These are phyloP conservation scores for Phocoena phocoena DNA, from an alignment of 2,113 vertebrate species.

Conservation along the genomic window DNA sequence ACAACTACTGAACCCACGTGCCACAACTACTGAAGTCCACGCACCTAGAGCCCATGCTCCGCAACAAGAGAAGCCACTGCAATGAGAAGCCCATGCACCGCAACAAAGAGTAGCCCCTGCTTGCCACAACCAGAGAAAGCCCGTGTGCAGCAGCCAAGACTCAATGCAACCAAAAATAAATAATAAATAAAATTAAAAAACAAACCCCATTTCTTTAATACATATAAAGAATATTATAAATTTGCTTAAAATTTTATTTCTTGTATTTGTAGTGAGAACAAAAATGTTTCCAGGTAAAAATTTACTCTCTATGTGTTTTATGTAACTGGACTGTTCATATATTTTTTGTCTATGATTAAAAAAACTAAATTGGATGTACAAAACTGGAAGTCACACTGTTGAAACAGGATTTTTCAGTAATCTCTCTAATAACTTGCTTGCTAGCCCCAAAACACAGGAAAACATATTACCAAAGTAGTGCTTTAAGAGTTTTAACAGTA, in stretches of 20 bases:
- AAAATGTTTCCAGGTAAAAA: not conserved
- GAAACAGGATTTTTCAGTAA: not conserved
- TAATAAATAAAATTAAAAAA: too few species aligned
- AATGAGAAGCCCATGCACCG: too few species aligned
- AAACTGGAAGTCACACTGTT: not conserved
- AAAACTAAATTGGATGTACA: not conserved
- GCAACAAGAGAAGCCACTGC: too few species aligned
- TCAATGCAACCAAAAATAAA: too few species aligned
- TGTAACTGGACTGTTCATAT: not conserved
- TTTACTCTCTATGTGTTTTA: not conserved
- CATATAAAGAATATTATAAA: not conserved
- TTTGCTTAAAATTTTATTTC: slow-evolving; percentile 39
- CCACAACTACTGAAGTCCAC: too few species aligned
- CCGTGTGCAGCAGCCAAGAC: too few species aligned
- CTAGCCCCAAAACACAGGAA: not conserved
- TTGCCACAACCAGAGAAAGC: too few species aligned
- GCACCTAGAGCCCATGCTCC: too few species aligned
- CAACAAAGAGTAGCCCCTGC: too few species aligned
- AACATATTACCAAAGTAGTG: not conserved
- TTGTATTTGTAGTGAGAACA: not conserved
- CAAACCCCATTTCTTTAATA: not conserved
- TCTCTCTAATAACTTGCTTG: not conserved
- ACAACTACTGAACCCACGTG: too few species aligned
- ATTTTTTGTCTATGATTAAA: not conserved
- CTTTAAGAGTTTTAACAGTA: not conserved